Conservation (phyloP, 2,888 invertebrate genomes). For the Eupithecia vulgata region DNA sequence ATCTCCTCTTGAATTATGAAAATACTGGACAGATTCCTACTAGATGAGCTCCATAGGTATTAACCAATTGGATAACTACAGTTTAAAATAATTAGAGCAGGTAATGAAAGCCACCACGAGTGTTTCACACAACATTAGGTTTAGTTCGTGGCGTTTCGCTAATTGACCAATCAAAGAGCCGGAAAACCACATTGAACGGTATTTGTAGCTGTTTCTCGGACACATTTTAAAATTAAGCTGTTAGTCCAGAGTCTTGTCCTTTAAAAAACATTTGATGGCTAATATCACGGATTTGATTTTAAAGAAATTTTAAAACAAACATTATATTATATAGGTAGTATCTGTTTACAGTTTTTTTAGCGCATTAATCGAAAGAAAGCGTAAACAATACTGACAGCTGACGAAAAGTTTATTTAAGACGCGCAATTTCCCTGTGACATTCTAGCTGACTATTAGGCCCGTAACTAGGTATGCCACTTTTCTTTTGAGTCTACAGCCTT, state of each 20-base stretch:
- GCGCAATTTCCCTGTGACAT: too few relatives aligned
- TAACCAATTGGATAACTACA: neutral
- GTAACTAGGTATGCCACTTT: too few relatives aligned
- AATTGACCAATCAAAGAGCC: slow-evolving; percentile 8
- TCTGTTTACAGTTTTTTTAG: too few relatives aligned
- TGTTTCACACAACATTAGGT: neutral
- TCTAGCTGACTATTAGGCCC: too few relatives aligned
- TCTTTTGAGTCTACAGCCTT: too few relatives aligned
- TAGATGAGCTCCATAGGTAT: neutral
- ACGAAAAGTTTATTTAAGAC: too few relatives aligned
- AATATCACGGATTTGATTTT: neutral
- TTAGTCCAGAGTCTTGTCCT: neutral
- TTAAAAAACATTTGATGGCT: neutral
- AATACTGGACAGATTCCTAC: neutral
- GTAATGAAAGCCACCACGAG: neutral
- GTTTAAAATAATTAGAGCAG: neutral
- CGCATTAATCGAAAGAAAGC: too few relatives aligned
- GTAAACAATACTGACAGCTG: too few relatives aligned
- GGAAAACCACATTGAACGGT: slow-evolving; percentile 10
- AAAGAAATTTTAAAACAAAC: too few relatives aligned
- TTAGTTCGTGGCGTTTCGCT: slow-evolving; percentile 12
- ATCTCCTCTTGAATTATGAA: too few relatives aligned
- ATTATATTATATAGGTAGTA: too few relatives aligned
- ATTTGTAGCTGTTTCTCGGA: neutral
- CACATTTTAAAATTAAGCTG: neutral